phyloP scores from a whole-genome alignment of 2,113 vertebrate species.

The Marmota flaviventris region DNA sequence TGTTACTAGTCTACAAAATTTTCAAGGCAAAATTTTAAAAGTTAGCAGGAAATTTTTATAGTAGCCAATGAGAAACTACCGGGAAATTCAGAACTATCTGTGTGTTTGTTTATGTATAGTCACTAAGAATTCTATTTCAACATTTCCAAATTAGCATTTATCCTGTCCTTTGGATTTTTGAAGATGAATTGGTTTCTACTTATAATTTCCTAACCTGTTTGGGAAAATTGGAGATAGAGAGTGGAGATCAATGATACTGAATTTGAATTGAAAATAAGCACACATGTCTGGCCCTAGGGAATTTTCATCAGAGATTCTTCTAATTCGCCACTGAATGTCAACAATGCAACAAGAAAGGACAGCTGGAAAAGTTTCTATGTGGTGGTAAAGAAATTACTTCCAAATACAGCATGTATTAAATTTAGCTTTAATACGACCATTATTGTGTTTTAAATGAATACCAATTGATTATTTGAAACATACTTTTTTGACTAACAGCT shows the following conservation, averaged over 20 bases:
- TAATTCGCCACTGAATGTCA: constrained; percentile 68
- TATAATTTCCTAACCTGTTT: neutral
- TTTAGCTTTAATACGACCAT: constrained; percentile 76
- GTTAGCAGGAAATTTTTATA: neutral
- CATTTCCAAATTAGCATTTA: neutral
- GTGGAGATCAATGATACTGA: neutral
- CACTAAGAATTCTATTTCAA: neutral
- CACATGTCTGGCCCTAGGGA: constrained; percentile 35
- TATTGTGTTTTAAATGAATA: constrained; percentile 77
- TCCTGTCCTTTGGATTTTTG: neutral
- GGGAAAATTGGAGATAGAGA: neutral
- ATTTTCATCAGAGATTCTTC: constrained; percentile 67
- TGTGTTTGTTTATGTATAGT: neutral
- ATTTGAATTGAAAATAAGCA: constrained; percentile 45
- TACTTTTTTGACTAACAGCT: constrained; percentile 68
- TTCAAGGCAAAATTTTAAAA: constrained; percentile 11
- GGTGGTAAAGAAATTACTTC: constrained; percentile 75
- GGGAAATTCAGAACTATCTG: neutral
- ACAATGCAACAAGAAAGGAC: constrained; percentile 55
- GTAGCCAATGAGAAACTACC: neutral
- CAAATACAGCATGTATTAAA: constrained; percentile 74
- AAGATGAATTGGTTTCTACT: constrained; percentile 24
- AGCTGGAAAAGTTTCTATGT: constrained; percentile 62
- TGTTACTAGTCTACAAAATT: neutral
- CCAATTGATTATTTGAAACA: constrained; percentile 78